A percentile compares a stretch with the other conserved stretches of the same genome.
Conservation (phyloP, 2,888 invertebrate species). For the Yponomeuta plumbellus region DNA sequence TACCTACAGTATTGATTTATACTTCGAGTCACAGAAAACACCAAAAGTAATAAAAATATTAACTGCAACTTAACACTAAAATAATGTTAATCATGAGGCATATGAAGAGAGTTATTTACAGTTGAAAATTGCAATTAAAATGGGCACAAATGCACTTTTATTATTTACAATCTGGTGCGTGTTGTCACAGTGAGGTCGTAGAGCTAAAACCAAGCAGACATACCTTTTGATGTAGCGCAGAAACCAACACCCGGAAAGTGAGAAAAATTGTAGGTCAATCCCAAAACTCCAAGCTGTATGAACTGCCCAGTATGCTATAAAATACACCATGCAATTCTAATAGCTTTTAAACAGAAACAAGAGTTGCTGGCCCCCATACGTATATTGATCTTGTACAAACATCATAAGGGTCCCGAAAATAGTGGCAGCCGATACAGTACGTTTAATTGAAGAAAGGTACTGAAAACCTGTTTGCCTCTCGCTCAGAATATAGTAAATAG, state of each 20-base stretch:
- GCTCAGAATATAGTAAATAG: too few species aligned
- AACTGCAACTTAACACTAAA: background rate
- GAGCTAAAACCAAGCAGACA: slow-evolving; percentile 9
- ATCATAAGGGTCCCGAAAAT: too few species aligned
- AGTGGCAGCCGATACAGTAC: too few species aligned
- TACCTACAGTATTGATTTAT: background rate
- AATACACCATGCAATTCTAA: too few species aligned
- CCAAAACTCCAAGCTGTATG: background rate
- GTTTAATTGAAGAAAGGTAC: too few species aligned
- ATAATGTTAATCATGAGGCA: background rate
- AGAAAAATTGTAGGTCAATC: background rate
- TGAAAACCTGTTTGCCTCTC: too few species aligned
- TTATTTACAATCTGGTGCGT: background rate
- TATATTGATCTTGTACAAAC: too few species aligned
- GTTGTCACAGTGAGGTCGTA: background rate
- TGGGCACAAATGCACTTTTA: background rate
- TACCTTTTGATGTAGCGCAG: slow-evolving; percentile 6
- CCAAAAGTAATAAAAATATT: background rate
- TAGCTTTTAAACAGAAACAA: too few species aligned
- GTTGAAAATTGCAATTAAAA: background rate
- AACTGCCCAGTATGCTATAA: background rate
- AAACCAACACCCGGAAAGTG: slow-evolving; percentile 11
- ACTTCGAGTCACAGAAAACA: background rate
- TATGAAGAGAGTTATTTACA: slow-evolving; percentile 2
- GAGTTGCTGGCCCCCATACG: too few species aligned